Base-by-base conservation (phyloP, 2,113 vertebrate species). In the Esox niger region DNA sequence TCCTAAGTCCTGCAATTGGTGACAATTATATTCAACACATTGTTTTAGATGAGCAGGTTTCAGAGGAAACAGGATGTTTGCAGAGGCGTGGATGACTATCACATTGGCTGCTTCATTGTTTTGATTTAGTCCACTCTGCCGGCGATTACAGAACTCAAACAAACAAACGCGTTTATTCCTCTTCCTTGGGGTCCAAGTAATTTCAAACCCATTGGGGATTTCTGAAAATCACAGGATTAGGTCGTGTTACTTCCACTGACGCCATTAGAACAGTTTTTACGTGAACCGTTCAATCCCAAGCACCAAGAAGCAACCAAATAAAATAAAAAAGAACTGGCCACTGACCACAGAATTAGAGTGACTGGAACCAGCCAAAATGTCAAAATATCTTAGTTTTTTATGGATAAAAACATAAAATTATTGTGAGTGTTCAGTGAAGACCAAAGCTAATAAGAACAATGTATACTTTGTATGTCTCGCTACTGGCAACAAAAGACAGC, bases 61-160 rank as follows among this genome's bases (percentile, higher is more conserved):
- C 8, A 11, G 30, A 23, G 31, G 58, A 61, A 61, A 61, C 58
- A 61, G 58, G 58, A 61, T n/a, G 20, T 61, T 61, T 33, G 58
- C 31, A 32, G 31, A 33, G 58, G 17, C 29, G 27, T 30, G 27
- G 20, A 29, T n/a, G 58, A 61, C 58, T 35, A 30, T 60, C n/a
- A 23, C 58, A n/a, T n/a, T 61, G 30, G 29, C 30, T 21, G 58
- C 30, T 33, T 31, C 17, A 21, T 7, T 33, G 58, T 30, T 61
- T n/a, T 32, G n/a, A 30, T 61, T 61, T 32, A n/a, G 58, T 61
- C 30, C 33, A 9, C n/a, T 33, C 58, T 21, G 31, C 31, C 30
- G 23, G 31, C 58, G 23, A 56, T 26, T 56, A 23, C 54, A 27
- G 26, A 56, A 27, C n/a, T 26, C 30, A 33, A n/a, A 21, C 27